Evolutionary conservation across 2,888 invertebrate species (phyloP), one percentile per base, ranked within the genome.

Genomic region (Carterocephalus palaemon): DNA sequence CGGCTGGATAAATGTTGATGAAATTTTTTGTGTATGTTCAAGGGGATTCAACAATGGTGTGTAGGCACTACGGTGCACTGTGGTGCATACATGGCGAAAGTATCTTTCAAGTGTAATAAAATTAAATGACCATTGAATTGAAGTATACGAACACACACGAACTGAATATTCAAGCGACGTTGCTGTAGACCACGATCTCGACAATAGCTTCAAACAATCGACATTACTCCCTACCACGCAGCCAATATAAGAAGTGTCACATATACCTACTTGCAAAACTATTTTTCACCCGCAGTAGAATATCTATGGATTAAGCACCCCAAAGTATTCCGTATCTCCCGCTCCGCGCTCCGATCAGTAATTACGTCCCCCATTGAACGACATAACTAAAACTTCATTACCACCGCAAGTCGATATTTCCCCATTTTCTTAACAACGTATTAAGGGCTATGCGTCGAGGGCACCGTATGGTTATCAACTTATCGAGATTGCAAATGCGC

Each of bases 261-360:
- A 28, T 38, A 12, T 13, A 38, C 12, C n/a, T n/a, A n/a, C n/a
- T n/a, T 20, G n/a, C 8, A 12, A 12, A 12, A 12, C 26, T 49
- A 43, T 46, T 39, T 38, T 33, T 10, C 15, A 42, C 42, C 20
- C 39, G 37, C 40, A 31, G 28, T 23, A 15, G 1, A 8, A 10
- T 24, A 19, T 38, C 12, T 19, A 15, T 8, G 36, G 43, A 43
- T 43, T 36, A 24, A 52, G 20, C 50, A 59, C 56, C 60, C 57
- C 56, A 45, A 10, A 46, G 47, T 57, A 58, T 60, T 60, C 60
- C 65, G 59, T 76, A 76, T 77, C 78, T 64, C 52, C 42, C 54
- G 53, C 67, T 67, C 68, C 67, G 64, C 69, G 62, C 60, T 53
- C 53, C 68, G 64, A 76, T 75, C 78, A 69, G 75, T 74, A 77